Evolutionary conservation across 2,888 invertebrate genomes (phyloP).

Genomic region (Eilema caniola): DNA sequence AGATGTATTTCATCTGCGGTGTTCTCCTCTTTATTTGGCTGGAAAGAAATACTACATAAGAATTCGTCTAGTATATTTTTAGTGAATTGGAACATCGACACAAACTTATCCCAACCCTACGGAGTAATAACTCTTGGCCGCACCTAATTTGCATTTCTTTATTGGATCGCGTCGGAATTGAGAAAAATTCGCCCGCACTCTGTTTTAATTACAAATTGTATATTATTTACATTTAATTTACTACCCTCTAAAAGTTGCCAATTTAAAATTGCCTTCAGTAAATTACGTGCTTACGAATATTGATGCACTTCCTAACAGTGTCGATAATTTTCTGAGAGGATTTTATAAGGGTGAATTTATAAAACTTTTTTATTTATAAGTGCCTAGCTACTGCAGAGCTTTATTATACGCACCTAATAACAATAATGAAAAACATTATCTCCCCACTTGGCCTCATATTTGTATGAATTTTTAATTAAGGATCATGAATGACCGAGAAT

Average conservation of each 20-base stretch:
- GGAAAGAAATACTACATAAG: too few species aligned
- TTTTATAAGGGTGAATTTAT: not conserved
- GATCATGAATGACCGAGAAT: too few species aligned
- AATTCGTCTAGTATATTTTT: not conserved
- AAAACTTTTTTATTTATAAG: not conserved
- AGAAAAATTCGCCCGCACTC: constrained; percentile 76
- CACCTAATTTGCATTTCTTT: constrained; percentile 85
- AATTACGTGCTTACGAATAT: constrained; percentile 3
- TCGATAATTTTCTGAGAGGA: not conserved
- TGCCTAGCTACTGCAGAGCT: too few species aligned
- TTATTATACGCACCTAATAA: too few species aligned
- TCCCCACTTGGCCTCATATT: too few species aligned
- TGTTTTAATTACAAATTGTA: constrained; percentile 74
- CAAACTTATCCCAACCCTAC: constrained; percentile 45
- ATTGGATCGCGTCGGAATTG: constrained; percentile 81
- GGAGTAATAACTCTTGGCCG: constrained; percentile 77
- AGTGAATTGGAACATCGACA: not conserved
- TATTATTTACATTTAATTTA: constrained; percentile 60
- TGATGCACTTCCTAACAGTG: not conserved
- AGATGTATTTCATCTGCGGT: too few species aligned
- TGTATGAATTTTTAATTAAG: too few species aligned
- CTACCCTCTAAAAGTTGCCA: constrained; percentile 32
- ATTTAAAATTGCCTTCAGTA: constrained; percentile 27
- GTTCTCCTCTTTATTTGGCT: too few species aligned
- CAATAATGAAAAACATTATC: too few species aligned